Percentiles rank a stretch among this genome's conserved stretches.
phyloP scores from a whole-genome alignment of 2,888 invertebrate species.

The Metalampra italica region DNA sequence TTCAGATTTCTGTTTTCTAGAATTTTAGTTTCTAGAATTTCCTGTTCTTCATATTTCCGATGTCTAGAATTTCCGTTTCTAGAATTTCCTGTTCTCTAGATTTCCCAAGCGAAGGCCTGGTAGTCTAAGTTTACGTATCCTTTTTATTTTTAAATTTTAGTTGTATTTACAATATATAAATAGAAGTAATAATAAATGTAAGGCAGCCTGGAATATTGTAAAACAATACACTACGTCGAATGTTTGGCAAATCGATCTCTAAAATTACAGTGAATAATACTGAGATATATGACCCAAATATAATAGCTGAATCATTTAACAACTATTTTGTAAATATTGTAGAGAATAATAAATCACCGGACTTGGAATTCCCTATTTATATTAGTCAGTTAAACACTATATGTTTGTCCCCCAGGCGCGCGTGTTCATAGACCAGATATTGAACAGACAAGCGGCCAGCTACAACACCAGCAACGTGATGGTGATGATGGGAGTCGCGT shows the following conservation, averaged over 20 bases:
- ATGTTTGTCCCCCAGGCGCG: constrained; percentile 62
- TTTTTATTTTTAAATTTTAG: no score
- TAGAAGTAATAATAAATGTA: background rate
- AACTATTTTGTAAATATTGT: background rate
- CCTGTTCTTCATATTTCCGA: no score
- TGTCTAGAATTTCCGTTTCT: no score
- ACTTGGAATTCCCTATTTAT: no score
- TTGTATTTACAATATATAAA: no score
- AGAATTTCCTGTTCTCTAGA: no score
- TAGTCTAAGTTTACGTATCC: no score
- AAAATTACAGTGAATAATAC: background rate
- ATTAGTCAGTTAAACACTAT: no score
- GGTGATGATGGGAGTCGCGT: constrained; percentile 94
- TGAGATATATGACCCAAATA: background rate
- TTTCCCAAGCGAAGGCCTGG: no score
- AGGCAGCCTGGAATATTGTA: background rate
- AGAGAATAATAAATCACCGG: background rate
- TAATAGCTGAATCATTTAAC: background rate
- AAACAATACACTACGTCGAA: background rate
- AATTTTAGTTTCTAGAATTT: no score
- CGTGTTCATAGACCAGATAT: constrained; percentile 73
- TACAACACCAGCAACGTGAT: constrained; percentile 86
- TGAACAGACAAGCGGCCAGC: constrained; percentile 59
- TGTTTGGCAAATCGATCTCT: background rate
- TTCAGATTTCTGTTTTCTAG: no score